Conservation (phyloP, 1,140 invertebrate genomes). For the Trialeurodes vaporariorum region DNA sequence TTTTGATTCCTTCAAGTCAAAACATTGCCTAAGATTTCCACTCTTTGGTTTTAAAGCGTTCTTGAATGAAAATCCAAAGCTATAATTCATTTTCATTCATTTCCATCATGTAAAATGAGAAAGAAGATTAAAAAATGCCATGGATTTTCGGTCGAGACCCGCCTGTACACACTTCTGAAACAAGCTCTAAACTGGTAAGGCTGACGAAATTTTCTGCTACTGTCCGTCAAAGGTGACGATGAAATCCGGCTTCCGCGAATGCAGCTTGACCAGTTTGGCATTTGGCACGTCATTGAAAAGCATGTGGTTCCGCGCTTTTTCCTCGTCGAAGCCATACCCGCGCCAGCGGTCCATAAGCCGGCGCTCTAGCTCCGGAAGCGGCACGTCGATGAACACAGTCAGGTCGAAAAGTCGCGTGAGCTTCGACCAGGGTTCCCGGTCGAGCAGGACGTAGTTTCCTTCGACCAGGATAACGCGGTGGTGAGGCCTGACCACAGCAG, state of each 20-base stretch:
- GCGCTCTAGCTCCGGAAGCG: background rate
- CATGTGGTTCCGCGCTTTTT: background rate
- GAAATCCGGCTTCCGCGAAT: background rate
- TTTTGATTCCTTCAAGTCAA: no score
- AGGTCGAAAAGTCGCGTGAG: background rate
- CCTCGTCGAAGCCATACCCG: background rate
- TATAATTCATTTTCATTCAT: no score
- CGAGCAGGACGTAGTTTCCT: background rate
- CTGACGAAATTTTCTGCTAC: no score
- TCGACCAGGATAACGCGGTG: background rate
- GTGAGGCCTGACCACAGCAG: background rate
- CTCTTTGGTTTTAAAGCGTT: no score
- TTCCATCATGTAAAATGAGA: no score
- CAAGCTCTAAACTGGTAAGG: no score
- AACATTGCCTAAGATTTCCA: no score
- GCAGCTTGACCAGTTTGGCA: background rate
- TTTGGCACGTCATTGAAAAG: background rate
- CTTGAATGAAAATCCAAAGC: no score
- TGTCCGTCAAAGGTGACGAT: no score
- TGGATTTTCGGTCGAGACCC: no score
- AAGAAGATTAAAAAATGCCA: no score
- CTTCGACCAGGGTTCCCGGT: background rate
- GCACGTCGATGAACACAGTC: background rate
- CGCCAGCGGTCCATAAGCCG: background rate
- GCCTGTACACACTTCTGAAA: no score